Evolutionary conservation across 2,888 invertebrate species (phyloP).

Genomic region (Noctua janthe): DNA sequence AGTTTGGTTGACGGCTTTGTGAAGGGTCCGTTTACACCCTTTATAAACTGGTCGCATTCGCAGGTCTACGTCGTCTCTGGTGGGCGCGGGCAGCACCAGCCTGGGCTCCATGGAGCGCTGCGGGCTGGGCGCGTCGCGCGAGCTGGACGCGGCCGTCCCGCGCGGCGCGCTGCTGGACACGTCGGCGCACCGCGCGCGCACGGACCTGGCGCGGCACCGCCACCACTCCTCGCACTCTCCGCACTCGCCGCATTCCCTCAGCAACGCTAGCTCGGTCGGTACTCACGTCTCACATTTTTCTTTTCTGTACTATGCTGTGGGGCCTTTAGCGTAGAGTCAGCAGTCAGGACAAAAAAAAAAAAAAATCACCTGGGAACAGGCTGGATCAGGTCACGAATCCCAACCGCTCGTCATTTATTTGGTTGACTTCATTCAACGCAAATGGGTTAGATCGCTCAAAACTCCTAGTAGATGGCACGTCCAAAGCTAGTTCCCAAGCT

Average conservation of each 20-base stretch:
- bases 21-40: background rate
- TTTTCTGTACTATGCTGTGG: background rate
- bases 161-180: conserved; percentile 95
- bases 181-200: conserved; percentile 93
- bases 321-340: background rate
- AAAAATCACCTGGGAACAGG: background rate
- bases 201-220: conserved; percentile 94
- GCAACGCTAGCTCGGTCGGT: conserved; percentile 92
- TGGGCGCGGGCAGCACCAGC: conserved; percentile 51
- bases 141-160: conserved; percentile 96
- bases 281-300: conserved; percentile 86
- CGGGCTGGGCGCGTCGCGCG: conserved; percentile 87
- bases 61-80: conserved; percentile 56
- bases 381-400: background rate
- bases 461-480: no score
- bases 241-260: conserved; percentile 86
- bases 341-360: background rate
- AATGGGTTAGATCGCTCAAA: background rate
- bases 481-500: no score
- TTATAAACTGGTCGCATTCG: background rate
- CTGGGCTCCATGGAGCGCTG: conserved; percentile 62
- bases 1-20: background rate
- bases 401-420: background rate
- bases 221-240: conserved; percentile 81
- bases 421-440: background rate